Conservation (phyloP, 2,888 invertebrate species). For the Thymelicus lineola region DNA sequence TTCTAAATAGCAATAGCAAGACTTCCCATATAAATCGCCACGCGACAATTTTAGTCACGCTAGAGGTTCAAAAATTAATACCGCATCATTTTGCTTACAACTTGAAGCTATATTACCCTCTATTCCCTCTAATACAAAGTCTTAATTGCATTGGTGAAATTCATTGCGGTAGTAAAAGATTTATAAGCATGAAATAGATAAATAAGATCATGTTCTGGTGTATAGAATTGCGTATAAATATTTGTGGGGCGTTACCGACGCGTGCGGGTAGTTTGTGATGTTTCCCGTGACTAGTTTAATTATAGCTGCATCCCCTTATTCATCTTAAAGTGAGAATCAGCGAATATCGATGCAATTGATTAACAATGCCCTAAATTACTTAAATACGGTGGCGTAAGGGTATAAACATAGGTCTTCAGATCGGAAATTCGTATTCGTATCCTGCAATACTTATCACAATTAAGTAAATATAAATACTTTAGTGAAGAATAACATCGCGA, state of each 20-base stretch:
- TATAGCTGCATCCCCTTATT: constrained; percentile 45
- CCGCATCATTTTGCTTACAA: constrained; percentile 44
- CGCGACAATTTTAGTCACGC: constrained; percentile 73
- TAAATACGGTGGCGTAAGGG: too few relatives aligned
- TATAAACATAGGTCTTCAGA: too few relatives aligned
- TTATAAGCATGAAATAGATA: constrained; percentile 73
- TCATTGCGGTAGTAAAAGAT: constrained; percentile 48
- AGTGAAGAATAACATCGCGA: too few relatives aligned
- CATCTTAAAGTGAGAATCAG: constrained; percentile 18
- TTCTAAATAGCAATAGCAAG: constrained; percentile 51
- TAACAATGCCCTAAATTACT: neutral
- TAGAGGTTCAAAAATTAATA: constrained; percentile 52
- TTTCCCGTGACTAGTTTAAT: constrained; percentile 74
- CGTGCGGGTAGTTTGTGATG: constrained; percentile 69
- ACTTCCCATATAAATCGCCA: constrained; percentile 78
- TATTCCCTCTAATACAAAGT: constrained; percentile 20
- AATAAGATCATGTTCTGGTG: constrained; percentile 67
- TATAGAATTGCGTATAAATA: constrained; percentile 61
- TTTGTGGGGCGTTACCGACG: constrained; percentile 71
- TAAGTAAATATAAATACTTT: too few relatives aligned
- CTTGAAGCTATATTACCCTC: constrained; percentile 33
- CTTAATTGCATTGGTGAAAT: constrained; percentile 27
- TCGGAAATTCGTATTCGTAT: too few relatives aligned
- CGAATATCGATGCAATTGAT: neutral
- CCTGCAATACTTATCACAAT: too few relatives aligned